Evolutionary conservation across 2,797 vertebrate species (phyloP).

Genomic region (Coregonus ussuriensis): DNA sequence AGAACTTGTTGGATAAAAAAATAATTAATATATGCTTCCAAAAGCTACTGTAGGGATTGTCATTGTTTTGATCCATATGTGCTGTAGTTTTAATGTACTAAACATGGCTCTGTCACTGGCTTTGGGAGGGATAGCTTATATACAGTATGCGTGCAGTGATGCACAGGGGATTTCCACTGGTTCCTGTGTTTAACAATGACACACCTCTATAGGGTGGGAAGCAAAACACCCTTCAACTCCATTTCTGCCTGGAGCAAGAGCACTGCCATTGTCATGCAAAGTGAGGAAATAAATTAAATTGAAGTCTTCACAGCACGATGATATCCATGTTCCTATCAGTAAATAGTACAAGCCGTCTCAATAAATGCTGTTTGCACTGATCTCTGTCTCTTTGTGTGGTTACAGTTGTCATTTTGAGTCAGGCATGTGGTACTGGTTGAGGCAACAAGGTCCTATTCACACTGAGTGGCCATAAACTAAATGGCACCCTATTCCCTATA

Average conservation of each 20-base stretch:
- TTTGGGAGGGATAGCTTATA: too few relatives aligned
- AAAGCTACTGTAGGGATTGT: too few relatives aligned
- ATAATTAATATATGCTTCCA: too few relatives aligned
- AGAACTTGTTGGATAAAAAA: not conserved
- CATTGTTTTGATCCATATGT: too few relatives aligned
- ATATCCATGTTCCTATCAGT: not conserved
- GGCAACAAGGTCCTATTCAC: not conserved
- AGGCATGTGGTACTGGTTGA: not conserved
- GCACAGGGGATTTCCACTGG: not conserved
- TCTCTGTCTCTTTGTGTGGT: not conserved
- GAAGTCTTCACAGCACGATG: not conserved
- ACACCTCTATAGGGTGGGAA: not conserved
- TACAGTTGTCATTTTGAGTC: not conserved
- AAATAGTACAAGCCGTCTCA: not conserved
- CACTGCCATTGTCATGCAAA: not conserved
- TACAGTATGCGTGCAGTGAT: not conserved
- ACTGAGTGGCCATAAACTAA: not conserved
- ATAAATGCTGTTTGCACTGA: not conserved
- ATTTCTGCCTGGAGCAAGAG: not conserved
- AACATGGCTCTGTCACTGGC: too few relatives aligned
- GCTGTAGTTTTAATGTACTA: too few relatives aligned
- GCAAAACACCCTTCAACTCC: not conserved
- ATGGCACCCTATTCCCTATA: not conserved
- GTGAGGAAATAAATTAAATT: not conserved
- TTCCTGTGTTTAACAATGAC: not conserved